Evolutionary conservation across 2,888 invertebrate genomes (phyloP).

Genomic region (Torymus texanus): DNA sequence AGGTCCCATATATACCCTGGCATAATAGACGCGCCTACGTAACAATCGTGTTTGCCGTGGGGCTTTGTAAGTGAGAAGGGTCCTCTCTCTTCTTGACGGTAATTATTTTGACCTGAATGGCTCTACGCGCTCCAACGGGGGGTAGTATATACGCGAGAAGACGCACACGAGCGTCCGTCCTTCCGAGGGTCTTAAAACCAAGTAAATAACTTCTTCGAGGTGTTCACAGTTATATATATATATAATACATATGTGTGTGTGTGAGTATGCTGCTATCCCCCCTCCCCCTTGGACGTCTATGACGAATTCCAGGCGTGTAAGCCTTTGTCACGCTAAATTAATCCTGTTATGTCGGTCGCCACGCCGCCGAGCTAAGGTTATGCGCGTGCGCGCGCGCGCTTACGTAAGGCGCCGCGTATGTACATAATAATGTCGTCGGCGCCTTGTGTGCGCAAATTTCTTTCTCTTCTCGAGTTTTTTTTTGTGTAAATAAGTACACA

Average conservation of each 20-base stretch:
- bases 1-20: no score
- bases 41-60: not conserved
- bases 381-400: not conserved
- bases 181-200: not conserved
- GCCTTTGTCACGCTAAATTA: slow-evolving; percentile 32
- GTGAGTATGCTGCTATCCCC: no score
- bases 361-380: not conserved
- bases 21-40: not conserved
- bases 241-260: not conserved
- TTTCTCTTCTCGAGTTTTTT: no score
- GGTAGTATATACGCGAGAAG: not conserved
- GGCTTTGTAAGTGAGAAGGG: slow-evolving; percentile 39
- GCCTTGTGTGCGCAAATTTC: no score
- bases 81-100: not conserved
- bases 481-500: no score
- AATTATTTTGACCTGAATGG: slow-evolving; percentile 29
- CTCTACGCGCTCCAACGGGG: no score
- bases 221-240: not conserved
- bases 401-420: slow-evolving; percentile 2
- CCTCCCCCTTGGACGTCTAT: not conserved
- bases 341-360: slow-evolving; percentile 28
- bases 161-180: not conserved
- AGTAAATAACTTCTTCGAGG: slow-evolving; percentile 9
- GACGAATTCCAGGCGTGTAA: slow-evolving; percentile 11
- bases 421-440: slow-evolving; percentile 1